Base-by-base conservation (phyloP, 2,113 vertebrate species). In the Atrichornis clamosus region DNA sequence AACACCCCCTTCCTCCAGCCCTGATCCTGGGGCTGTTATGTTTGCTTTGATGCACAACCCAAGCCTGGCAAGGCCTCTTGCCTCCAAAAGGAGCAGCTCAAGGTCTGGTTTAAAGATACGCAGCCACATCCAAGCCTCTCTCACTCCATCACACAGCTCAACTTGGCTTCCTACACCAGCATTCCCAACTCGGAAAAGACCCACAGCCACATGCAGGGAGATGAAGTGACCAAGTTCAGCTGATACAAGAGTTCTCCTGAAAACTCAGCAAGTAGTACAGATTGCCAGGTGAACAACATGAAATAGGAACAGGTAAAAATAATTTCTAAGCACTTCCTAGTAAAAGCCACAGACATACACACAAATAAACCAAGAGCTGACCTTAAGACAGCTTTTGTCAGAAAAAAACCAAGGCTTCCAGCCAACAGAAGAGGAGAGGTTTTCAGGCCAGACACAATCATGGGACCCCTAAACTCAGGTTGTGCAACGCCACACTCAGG, bases 171-270 rank as follows among this genome's bases (percentile, higher is more conserved):
- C 7, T 24, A 19, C 8, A 77, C 15, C 4, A 13, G 11, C 6
- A 5, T 1, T 4, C 26, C 11, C 33, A 21, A 0, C 2, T 0
- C 47, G 33, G 12, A 19, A 19, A 27, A 39, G 13, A 1, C 42
- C 62, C 19, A 22, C 6, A 1, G 28, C 13, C 70, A 73, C 12
- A 3, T 0, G 1, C 27, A 39, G 20, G 5, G 4, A 32, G 32
- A 50, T 2, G 2, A 42, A 42, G 8, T 7, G 2, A 50, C 6
- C 8, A 41, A 82, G 24, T 10, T 50, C 35, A 84, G 9, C 15
- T 16, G 28, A 33, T 18, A 27, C 46, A 50, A 23, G 22, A 47
- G 21, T 2, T 84, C 47, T 37, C 32, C 69, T 69, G 24, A 21
- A 83, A 83, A 18, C 6, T 9, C 59, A 83, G 22, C 17, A 60